phyloP scores from a whole-genome alignment of 1,140 invertebrate species.

The Periplaneta americana region DNA sequence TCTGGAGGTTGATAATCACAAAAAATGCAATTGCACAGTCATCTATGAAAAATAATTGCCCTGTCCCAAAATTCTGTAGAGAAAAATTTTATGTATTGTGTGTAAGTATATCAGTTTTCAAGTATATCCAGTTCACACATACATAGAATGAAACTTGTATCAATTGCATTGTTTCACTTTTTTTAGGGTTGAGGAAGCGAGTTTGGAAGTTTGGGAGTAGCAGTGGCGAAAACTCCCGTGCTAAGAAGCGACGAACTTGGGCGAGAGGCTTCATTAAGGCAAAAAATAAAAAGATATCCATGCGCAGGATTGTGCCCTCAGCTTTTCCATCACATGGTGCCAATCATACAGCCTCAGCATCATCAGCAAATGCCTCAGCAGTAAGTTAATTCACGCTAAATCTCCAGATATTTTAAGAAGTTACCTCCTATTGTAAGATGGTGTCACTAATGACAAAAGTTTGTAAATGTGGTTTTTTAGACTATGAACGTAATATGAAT shows the following conservation, averaged over 20 bases:
- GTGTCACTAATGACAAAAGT: no score
- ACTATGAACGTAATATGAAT: no score
- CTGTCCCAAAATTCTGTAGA: no score
- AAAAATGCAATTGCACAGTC: no score
- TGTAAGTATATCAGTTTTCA: no score
- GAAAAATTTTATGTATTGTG: no score
- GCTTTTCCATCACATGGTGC: not conserved
- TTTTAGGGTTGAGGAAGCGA: not conserved
- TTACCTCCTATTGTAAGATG: no score
- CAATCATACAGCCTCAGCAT: not conserved
- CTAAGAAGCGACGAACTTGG: not conserved
- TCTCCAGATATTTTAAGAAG: not conserved
- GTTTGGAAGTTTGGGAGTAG: not conserved
- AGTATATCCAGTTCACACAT: no score
- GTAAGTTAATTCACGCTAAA: not conserved
- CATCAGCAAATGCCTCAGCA: not conserved
- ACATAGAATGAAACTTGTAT: no score
- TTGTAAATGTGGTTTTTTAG: no score
- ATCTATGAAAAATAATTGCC: no score
- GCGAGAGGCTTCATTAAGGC: not conserved
- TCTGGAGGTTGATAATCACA: no score
- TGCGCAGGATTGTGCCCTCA: not conserved
- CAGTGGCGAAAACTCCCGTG: not conserved
- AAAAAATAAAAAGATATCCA: not conserved
- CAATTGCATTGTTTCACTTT: not conserved